Percentiles rank a stretch among this genome's conserved stretches.
Conservation (phyloP, 2,888 invertebrate genomes). For the Sinelater perroti region DNA sequence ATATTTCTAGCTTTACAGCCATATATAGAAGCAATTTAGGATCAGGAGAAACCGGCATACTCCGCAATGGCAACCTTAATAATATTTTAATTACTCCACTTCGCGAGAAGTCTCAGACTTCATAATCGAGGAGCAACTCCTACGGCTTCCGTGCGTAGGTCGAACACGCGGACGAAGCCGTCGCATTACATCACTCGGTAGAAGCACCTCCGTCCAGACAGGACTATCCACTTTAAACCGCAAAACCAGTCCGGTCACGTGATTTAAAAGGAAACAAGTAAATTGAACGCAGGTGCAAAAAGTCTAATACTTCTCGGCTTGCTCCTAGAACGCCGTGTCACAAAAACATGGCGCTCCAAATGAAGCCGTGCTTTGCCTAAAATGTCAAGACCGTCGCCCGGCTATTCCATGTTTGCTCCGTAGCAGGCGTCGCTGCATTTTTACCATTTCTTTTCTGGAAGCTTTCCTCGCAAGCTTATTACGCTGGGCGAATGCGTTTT, state of each 20-base stretch:
- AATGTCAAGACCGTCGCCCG: not conserved
- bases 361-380: not conserved
- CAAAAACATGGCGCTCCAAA: not conserved
- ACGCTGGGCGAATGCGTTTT: too few species aligned
- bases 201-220: not conserved
- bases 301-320: not conserved
- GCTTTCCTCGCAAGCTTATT: too few species aligned
- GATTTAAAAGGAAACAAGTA: conserved; percentile 14
- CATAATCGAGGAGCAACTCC: conserved; percentile 1
- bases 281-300: not conserved
- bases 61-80: too few species aligned
- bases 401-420: too few species aligned
- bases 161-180: not conserved
- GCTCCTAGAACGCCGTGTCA: not conserved
- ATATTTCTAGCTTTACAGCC: too few species aligned
- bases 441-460: too few species aligned
- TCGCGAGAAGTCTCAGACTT: too few species aligned
- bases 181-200: conserved; percentile 5
- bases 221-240: not conserved
- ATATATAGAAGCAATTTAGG: too few species aligned
- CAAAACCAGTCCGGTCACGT: conserved; percentile 8
- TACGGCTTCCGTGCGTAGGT: not conserved
- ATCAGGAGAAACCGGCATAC: too few species aligned
- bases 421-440: too few species aligned
- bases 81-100: too few species aligned